phyloP scores from a whole-genome alignment of 1,140 invertebrate genomes.

The Zophobas atratus region DNA sequence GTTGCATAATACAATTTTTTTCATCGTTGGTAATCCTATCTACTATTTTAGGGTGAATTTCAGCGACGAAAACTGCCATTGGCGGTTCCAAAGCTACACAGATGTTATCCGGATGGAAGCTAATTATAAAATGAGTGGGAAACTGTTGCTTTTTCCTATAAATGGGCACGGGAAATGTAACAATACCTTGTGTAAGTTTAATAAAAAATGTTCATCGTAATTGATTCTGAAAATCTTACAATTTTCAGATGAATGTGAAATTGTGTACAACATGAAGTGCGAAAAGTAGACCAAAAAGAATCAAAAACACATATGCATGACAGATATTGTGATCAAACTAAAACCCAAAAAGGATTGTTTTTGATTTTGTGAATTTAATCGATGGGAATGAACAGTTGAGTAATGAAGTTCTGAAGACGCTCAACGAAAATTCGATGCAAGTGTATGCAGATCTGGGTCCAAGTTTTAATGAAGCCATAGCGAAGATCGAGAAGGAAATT shows the following conservation, averaged over 20 bases:
- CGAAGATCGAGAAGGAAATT: not conserved
- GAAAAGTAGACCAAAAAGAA: slow-evolving; percentile 14
- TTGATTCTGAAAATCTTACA: not conserved
- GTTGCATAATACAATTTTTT: too few species aligned
- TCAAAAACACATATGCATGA: slow-evolving; percentile 5
- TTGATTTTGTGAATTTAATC: slow-evolving; percentile 29
- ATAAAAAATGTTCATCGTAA: not conserved
- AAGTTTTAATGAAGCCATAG: not conserved
- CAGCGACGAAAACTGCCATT: not conserved
- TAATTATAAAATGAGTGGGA: slow-evolving; percentile 50
- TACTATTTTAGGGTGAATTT: not conserved
- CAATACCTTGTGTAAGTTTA: slow-evolving; percentile 3
- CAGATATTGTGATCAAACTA: slow-evolving; percentile 22
- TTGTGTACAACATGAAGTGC: slow-evolving; percentile 10
- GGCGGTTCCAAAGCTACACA: slow-evolving; percentile 42
- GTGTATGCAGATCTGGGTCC: slow-evolving; percentile 17
- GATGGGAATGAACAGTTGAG: slow-evolving; percentile 29
- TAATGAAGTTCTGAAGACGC: slow-evolving; percentile 24
- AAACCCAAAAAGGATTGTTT: slow-evolving; percentile 32
- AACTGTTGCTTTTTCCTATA: slow-evolving; percentile 22
- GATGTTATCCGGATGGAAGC: slow-evolving; percentile 48
- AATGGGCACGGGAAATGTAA: slow-evolving; percentile 21
- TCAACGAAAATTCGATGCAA: slow-evolving; percentile 31
- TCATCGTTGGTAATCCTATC: too few species aligned
- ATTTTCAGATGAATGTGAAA: not conserved